phyloP scores from a whole-genome alignment of 2,113 vertebrate genomes.

The Empidonax alnorum region DNA sequence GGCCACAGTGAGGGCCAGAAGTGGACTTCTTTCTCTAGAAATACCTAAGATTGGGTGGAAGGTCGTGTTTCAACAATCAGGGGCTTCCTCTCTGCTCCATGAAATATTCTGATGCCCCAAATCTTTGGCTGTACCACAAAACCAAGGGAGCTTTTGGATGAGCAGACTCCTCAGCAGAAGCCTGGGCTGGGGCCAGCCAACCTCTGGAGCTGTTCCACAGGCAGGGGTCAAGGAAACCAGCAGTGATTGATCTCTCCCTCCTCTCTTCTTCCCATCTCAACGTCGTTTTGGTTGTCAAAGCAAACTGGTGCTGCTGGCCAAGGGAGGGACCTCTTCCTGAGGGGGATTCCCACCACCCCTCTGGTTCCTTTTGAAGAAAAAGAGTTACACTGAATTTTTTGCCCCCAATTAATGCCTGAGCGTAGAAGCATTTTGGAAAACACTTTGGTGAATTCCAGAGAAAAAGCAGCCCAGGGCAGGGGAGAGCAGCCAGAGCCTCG shows the following conservation, averaged over 20 bases:
- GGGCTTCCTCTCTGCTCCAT: neutral
- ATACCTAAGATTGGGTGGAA: neutral
- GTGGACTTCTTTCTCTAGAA: neutral
- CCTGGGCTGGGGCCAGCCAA: neutral
- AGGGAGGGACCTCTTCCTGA: neutral
- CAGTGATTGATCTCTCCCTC: neutral
- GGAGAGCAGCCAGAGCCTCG: neutral
- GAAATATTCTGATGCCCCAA: neutral
- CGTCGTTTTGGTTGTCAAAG: neutral
- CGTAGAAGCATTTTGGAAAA: neutral
- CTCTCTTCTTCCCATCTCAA: neutral
- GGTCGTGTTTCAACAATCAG: neutral
- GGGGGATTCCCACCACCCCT: neutral
- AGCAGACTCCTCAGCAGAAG: neutral
- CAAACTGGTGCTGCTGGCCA: neutral
- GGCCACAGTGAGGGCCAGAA: neutral
- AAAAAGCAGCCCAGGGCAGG: neutral
- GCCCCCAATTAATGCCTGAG: accelerated
- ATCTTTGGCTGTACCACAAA: neutral
- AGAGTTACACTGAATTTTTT: neutral
- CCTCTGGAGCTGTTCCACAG: neutral
- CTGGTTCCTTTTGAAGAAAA: neutral
- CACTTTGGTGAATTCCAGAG: neutral
- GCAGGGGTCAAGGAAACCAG: neutral
- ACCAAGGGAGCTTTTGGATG: neutral